Base-by-base conservation (phyloP, 1,140 invertebrate species). In the Micrasema minimum region DNA sequence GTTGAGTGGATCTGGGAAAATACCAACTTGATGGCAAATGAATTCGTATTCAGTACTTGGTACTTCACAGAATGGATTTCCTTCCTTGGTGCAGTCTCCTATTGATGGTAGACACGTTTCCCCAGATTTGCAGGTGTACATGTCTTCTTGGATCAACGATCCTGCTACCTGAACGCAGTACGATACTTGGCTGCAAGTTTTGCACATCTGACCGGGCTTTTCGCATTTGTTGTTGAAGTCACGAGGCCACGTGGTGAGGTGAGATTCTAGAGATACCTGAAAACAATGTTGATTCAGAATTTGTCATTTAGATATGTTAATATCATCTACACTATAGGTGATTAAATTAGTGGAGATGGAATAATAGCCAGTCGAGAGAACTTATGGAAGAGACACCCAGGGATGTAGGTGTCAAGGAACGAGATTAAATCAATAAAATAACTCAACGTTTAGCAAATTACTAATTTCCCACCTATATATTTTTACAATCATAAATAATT, bases 1-100 rank as follows among this genome's bases (percentile, higher is more conserved):
- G 37, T 80, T 77, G 10, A 80, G 81, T 2, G 81, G 78, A 75
- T 83, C 80, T 1, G 82, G 81, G 26, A 80, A 82, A n/a, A 80
- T 77, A 38, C 81, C 81, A n/a, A 69, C 14, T 43, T 69, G 69
- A 22, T 51, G 61, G 43, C 73, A 75, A 18, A 37, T 50, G 37
- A 75, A 75, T 12, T 57, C 43, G 23, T 66, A 53, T 16, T 70
- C 46, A 3, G 10, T n/a, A 11, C 59, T 45, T 2, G n/a, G 37
- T 7, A 10, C n/a, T 4, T 46, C 48, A 43, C 73, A 75, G 1
- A 53, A 7, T 10, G 31, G 31, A 45, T 75, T 75, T 5, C 41
- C n/a, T 14, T 38, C 41, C 0, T 35, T 2, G 11, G 66, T 61
- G 35, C 73, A 75, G 26, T 22, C n/a, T 18, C 45, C 41, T 7